Evolutionary conservation across 1,140 invertebrate genomes (phyloP), one percentile per base, ranked within the genome.

Genomic region (Solenopsis invicta): DNA sequence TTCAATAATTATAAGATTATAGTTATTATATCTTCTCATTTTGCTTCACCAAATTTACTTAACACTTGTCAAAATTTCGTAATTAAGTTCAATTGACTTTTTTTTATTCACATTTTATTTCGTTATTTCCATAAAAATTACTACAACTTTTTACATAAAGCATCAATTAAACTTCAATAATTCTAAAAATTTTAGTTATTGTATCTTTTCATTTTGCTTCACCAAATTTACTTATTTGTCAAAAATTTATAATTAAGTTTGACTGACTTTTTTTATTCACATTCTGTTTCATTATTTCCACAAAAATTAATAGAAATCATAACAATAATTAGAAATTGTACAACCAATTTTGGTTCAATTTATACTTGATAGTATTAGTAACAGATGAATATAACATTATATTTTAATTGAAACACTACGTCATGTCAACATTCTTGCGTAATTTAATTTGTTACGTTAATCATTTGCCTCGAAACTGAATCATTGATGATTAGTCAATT

Each of bases 401-500:
- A 4, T 12, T 69, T 69, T 69, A 21, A 69, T 62, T 41, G 5
- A 29, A 62, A 62, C 21, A 12, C 8, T 64, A 45, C 18, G 62
- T 52, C 48, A 67, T 16, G 48, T 21, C 34, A 24, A 69, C 29
- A 52, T 54, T 24, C 13, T 34, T 37, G n/a, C 37, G 34, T 67
- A 69, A 69, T 66, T 64, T 37, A 66, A 71, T 56, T 71, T 24
- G 34, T 71, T 41, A 21, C 5, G n/a, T 13, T 81, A 71, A 71
- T 81, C 34, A 56, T 24, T 71, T 18, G 48, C 48, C 52, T 41
- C 13, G 66, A 34, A 41, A 71, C 50, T 56, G 52, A n/a, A 80
- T 54, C 67, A 80, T 54, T 24, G 29, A 9, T 48, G 16, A 54
- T 71, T 81, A 69, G 34, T 69, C 34, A 69, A 71, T 81, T 54